phyloP scores from a whole-genome alignment of 2,888 invertebrate species.

The Drosophila barbarae region DNA sequence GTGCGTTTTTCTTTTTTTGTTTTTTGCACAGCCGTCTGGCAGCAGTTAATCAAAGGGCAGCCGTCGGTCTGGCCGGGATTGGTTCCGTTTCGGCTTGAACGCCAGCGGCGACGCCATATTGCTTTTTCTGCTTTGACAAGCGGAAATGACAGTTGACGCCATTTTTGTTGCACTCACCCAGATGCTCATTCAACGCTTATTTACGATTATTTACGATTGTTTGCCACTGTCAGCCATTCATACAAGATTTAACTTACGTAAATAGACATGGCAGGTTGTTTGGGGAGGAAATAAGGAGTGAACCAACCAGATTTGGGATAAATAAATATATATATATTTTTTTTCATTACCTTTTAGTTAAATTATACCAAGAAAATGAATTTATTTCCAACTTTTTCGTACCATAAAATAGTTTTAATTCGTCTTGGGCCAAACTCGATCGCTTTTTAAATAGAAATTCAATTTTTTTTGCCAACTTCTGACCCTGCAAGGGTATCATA shows the following conservation, averaged over 20 bases:
- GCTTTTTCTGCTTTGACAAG: slow-evolving; percentile 37
- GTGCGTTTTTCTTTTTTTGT: slow-evolving; percentile 27
- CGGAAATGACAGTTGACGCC: slow-evolving; percentile 58
- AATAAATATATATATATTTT: background rate
- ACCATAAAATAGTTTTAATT: background rate
- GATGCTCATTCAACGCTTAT: slow-evolving; percentile 23
- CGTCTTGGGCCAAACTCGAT: background rate
- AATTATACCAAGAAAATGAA: background rate
- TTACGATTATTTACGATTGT: slow-evolving; percentile 26
- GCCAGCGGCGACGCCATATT: slow-evolving; percentile 21
- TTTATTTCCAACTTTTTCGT: background rate
- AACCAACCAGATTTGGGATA: background rate
- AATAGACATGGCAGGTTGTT: background rate
- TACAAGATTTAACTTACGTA: background rate
- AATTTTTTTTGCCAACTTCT: too few species aligned
- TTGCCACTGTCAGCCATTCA: slow-evolving; percentile 7
- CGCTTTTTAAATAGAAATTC: too few species aligned
- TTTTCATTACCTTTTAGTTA: too few species aligned
- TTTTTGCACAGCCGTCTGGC: slow-evolving; percentile 15
- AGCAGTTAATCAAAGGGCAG: slow-evolving; percentile 41
- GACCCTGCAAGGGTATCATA: too few species aligned
- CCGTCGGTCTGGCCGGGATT: slow-evolving; percentile 8
- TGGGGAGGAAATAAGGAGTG: background rate
- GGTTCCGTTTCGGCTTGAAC: slow-evolving; percentile 1
- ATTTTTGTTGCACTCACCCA: slow-evolving; percentile 44